Base-by-base conservation (phyloP, 2,113 vertebrate species). In the Chitala chitala region DNA sequence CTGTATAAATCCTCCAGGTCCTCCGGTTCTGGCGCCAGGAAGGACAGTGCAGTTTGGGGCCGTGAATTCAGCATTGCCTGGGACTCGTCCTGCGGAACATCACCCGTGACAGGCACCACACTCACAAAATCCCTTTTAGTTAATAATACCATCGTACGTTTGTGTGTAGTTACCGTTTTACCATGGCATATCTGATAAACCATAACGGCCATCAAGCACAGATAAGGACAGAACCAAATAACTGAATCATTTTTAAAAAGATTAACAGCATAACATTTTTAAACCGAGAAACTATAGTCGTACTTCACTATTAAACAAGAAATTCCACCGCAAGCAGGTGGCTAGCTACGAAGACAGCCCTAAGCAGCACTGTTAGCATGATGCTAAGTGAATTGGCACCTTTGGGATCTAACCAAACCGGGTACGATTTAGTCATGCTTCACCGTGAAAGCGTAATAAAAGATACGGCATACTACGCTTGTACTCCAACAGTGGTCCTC, bases 1-100 rank as follows among this genome's bases (percentile, higher is more conserved):
- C 91, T 94, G 78, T 96, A 96, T 26, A 96, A 87, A 72, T 96
- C 94, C 59, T 96, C 94, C 53, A 96, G 76, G 77, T 96, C 94
- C 72, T 96, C 94, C 8, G 94, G 93, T 80, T 96, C 94, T 0
- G 94, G 93, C 1, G 91, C 93, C 80, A 96, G 80, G 78, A 96
- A 95, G 44, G 94, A 96, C 65, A 96, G 87, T 68, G 88, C 90
- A 0, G 93, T 95, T 82, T 95, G 93, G 4, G 94, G 94, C 80
- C 93, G 90, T 33, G 92, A 94, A 72, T 82, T 89, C 17, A 91
- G 79, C 74, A 93, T 71, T 1, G 90, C 90, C 12, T 94, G 92
- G 73, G 92, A 87, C 3, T 96, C 94, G 24, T 96, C 94, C 94
- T 96, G 80, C 3, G 13, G 55, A 15, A 69, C 15, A 26, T 17